These are phyloP conservation scores for Notothenia rossii DNA, from an alignment of 2,113 vertebrate species.

Conservation along the genomic window DNA sequence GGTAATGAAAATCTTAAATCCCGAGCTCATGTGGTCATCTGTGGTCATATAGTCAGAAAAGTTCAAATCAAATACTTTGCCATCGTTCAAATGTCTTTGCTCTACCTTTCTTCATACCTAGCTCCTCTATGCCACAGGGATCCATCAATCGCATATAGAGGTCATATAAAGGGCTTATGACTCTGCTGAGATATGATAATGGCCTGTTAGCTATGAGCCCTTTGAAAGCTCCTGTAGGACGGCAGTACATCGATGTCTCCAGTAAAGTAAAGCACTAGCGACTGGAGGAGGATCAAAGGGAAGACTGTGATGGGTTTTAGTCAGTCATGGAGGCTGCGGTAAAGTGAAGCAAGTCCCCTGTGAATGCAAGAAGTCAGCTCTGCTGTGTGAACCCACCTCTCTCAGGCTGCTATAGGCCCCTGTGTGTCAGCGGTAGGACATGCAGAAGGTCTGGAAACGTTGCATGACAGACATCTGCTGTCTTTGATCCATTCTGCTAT, in stretches of 20 bases:
- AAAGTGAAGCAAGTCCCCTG: constrained; percentile 45
- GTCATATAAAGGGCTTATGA: constrained; percentile 58
- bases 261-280: constrained; percentile 46
- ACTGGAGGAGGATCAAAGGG: constrained; percentile 72
- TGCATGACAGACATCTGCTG: constrained; percentile 57
- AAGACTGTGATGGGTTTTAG: constrained; percentile 52
- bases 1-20: no score
- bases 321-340: constrained; percentile 56
- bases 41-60: constrained; percentile 4
- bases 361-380: constrained; percentile 43
- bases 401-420: constrained; percentile 23
- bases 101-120: constrained; percentile 6
- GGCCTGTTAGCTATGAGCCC: constrained; percentile 33
- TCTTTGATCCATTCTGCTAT: constrained; percentile 55
- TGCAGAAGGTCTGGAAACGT: constrained; percentile 41
- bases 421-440: constrained; percentile 41
- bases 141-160: constrained; percentile 52
- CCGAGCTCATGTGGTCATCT: not conserved
- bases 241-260: constrained; percentile 39
- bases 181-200: constrained; percentile 56
- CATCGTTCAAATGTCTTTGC: constrained; percentile 18
- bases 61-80: constrained; percentile 5
- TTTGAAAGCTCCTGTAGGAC: constrained; percentile 51
- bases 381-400: constrained; percentile 44
- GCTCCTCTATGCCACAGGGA: constrained; percentile 27